Conservation (phyloP, 1,140 invertebrate genomes). For the Drosophila pectinifera region DNA sequence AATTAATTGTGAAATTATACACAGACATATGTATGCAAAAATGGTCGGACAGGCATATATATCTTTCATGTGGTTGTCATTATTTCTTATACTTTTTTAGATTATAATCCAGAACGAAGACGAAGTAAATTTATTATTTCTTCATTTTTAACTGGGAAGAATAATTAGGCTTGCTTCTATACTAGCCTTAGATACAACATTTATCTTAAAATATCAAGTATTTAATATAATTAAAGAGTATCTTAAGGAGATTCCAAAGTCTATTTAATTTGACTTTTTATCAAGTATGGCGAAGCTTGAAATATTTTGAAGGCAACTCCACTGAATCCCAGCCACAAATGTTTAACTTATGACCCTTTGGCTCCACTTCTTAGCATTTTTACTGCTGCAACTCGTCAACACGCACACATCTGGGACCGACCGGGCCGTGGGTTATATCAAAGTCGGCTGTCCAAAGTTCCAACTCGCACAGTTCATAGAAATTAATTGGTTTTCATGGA, state of each 20-base stretch:
- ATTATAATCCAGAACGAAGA: constrained; percentile 3
- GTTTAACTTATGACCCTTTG: not conserved
- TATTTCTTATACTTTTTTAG: constrained; percentile 9
- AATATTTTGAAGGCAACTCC: not conserved
- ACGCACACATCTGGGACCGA: constrained; percentile 45
- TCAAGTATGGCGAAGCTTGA: too few relatives aligned
- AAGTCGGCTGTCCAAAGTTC: constrained; percentile 67
- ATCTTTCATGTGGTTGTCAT: constrained; percentile 61
- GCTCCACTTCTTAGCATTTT: not conserved
- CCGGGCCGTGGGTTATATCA: constrained; percentile 63
- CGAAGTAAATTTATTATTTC: too few relatives aligned
- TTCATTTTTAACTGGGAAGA: too few relatives aligned
- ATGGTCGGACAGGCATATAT: constrained; percentile 50
- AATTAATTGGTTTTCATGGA: constrained; percentile 77
- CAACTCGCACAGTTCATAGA: constrained; percentile 76
- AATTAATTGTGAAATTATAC: constrained; percentile 82
- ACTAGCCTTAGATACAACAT: not conserved
- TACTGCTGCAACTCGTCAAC: constrained; percentile 39
- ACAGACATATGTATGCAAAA: constrained; percentile 68
- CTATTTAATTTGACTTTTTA: too few relatives aligned
- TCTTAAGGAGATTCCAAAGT: too few relatives aligned
- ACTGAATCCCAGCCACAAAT: not conserved
- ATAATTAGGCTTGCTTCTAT: too few relatives aligned
- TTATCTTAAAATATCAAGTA: too few relatives aligned
- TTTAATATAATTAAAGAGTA: too few relatives aligned